Evolutionary conservation across 1,140 invertebrate species (phyloP).

Genomic region (Aphaenogaster floridana): DNA sequence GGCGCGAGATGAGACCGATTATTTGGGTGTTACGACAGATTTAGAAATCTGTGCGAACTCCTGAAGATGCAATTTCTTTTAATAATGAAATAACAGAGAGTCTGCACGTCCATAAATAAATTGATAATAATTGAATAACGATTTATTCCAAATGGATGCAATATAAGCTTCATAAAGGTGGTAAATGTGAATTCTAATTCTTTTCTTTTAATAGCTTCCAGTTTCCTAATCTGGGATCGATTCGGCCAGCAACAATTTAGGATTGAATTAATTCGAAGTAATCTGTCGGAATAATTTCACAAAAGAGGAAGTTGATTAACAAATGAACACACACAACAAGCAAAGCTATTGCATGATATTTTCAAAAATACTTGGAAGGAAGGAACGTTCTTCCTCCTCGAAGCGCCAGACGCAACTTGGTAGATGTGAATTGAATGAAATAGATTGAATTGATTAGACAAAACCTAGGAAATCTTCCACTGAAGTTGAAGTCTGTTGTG

Average conservation of each 20-base stretch:
- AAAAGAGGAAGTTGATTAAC: too few relatives aligned
- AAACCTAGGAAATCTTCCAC: not conserved
- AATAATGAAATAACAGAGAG: slow-evolving; percentile 2
- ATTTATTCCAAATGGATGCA: not conserved
- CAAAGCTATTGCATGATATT: too few relatives aligned
- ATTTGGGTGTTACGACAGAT: slow-evolving; percentile 16
- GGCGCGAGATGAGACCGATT: slow-evolving; percentile 43
- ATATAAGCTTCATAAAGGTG: not conserved
- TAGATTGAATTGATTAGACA: not conserved
- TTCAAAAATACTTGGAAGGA: too few relatives aligned
- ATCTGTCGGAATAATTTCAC: too few relatives aligned
- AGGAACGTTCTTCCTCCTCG: too few relatives aligned
- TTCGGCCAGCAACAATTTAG: too few relatives aligned
- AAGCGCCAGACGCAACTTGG: too few relatives aligned
- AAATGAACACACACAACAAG: too few relatives aligned
- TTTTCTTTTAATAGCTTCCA: too few relatives aligned
- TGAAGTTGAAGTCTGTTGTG: not conserved
- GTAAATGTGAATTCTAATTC: not conserved
- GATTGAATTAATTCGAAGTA: too few relatives aligned
- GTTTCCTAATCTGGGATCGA: too few relatives aligned
- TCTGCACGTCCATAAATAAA: not conserved
- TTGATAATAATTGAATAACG: slow-evolving; percentile 26
- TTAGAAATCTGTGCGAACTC: slow-evolving; percentile 12
- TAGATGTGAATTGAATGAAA: not conserved
- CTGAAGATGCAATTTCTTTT: not conserved